Evolutionary conservation across 2,888 invertebrate species (phyloP), one percentile per base, ranked within the genome.

Genomic region (Drosophila recens): DNA sequence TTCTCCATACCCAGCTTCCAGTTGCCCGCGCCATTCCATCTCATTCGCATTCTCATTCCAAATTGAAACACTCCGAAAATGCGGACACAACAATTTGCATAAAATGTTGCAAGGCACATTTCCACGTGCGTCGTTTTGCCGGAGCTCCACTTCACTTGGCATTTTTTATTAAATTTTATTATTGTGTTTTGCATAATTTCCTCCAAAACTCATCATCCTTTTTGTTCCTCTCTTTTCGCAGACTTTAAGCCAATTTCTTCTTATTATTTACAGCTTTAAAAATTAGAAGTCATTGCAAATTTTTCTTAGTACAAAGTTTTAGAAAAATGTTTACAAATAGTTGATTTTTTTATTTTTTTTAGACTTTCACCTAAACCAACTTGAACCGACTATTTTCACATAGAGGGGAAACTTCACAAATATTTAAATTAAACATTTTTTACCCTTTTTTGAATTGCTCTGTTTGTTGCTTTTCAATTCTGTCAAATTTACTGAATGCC

Each of bases 101-200:
- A 84, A 84, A 89, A 80, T 78, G 72, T 75, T 78, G 72, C 79
- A 69, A 64, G 61, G 67, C 61, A 54, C 62, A 56, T 54, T 54
- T 75, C 20, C 45, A 36, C 46, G 34, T 23, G 4, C 66, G 48
- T 49, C 34, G 46, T 33, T 57, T 53, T 48, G 15, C 34, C 40
- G 51, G 42, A 49, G 23, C 56, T 57, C 40, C 49, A 45, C 62
- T 65, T 45, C 45, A 61, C 75, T 65, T 63, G 75, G 68, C 71
- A 78, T 79, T 83, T 70, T 72, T 87, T 89, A 83, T 84, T 74
- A 75, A 87, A 84, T 89, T 83, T 80, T 84, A 89, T 86, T 83
- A 75, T 87, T 67, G 80, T 89, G 81, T 78, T 87, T 87, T 80
- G 87, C 87, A 89, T 87, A 89, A 84, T 89, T 87, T 82, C 40